Evolutionary conservation across 2,113 vertebrate species (phyloP), one percentile per base, ranked within the genome.

Genomic region (Corydoras sp.): DNA sequence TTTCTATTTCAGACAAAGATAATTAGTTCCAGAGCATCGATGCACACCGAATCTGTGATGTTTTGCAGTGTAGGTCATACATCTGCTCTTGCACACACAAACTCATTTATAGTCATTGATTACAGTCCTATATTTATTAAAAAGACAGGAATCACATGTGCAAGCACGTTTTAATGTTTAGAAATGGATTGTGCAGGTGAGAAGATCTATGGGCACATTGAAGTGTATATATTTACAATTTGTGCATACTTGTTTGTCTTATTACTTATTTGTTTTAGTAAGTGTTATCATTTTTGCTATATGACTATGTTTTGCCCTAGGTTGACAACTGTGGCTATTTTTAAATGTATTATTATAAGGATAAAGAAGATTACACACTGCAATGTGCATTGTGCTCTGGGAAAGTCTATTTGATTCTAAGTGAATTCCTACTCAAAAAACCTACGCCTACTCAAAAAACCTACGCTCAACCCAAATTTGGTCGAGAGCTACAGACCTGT

Each of bases 201-300:
- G 18, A 24, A 24, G 18, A 24, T 24, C 18, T 24, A 24, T 24
- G 18, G 18, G 18, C 18, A 24, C 18, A 24, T 24, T 24, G 18
- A 24, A 24, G 18, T 24, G 18, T 24, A 24, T 24, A 24, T 24
- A 24, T 24, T 24, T 24, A 24, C 18, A 24, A 24, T 24, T 24
- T 60, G 68, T 60, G 56, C 9, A 18, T 18, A 14, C 35, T 29
- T 58, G 11, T 69, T 59, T 49, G 35, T 54, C 48, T 70, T 50
- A 50, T 11, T 2, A 50, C 5, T 35, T 15, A 7, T 15, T 31
- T 32, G 56, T 72, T 10, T 49, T 29, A 55, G 35, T 74, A 10
- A 30, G 18, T 64, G 9, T 68, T 24, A 24, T 24, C 18, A 24
- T 24, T 24, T 24, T 24, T 24, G 18, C 18, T 24, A 24, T 24